Base-by-base conservation (phyloP, 2,113 vertebrate species). In the Otolemur garnettii region DNA sequence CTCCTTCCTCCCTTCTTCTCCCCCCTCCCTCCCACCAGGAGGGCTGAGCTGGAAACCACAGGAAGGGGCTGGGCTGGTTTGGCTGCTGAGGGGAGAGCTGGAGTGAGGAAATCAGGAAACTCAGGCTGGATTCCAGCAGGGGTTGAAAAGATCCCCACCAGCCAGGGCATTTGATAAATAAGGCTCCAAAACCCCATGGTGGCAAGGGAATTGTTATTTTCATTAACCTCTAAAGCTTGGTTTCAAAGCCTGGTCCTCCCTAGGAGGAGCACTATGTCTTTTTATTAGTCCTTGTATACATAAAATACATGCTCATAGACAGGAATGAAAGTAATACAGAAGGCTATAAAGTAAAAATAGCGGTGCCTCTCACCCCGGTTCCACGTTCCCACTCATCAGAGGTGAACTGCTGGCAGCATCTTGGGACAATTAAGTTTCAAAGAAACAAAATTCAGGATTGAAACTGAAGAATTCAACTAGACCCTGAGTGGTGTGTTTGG, bases 41-140 rank as follows among this genome's bases (percentile, higher is more conserved):
- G 35, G 8, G 72, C 87, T n/a, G 86, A 33, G 64, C 86, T 83
- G 86, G 69, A 97, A 96, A 62, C 82, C 82, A 91, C 95, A 94
- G 97, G 97, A 96, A 98, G 91, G 79, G 93, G 91, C 33, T 28
- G 72, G 93, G 64, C 28, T 95, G 72, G 13, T 35, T 87, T 74
- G 78, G 55, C 60, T 1, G 2, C 60, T 21, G 45, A 59, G 42
- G 71, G 87, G 21, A 94, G 64, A 71, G 82, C 74, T 11, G 33
- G 88, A 90, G 53, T n/a, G 64, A 42, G 74, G 90, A 85, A 90
- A 83, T 87, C 90, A 82, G 92, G 90, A 97, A 96, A 82, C 64
- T n/a, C 69, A 94, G 96, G 84, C 87, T 85, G 2, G 9, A 42
- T 45, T 96, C 95, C 95, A 93, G 28, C 5, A 4, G 8, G 78